Percentiles rank a stretch among this genome's conserved stretches.
Evolutionary conservation across 2,888 invertebrate genomes (phyloP).

Genomic region (Perithous albicinctus): DNA sequence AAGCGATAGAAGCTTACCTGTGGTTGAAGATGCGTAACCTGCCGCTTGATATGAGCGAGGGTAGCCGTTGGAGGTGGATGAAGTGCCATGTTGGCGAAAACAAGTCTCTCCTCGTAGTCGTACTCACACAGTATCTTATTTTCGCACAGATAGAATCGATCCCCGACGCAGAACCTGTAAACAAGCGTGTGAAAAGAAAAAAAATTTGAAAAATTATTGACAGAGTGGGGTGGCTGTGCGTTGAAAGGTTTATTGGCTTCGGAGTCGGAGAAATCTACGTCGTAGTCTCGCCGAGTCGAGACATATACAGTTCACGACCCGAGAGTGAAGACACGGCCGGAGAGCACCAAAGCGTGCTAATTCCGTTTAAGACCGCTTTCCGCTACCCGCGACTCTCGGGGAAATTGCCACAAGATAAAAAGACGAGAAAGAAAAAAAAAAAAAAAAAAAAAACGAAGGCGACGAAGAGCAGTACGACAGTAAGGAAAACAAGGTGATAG

Average conservation of each 20-base stretch:
- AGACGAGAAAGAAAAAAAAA: constrained; percentile 74
- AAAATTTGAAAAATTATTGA: constrained; percentile 23
- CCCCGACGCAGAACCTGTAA: constrained; percentile 96
- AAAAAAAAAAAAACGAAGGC: constrained; percentile 36
- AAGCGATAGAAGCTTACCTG: constrained; percentile 59
- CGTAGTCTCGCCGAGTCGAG: constrained; percentile 32
- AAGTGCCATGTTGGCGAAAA: constrained; percentile 95
- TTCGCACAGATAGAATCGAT: constrained; percentile 96
- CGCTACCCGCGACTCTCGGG: constrained; percentile 76
- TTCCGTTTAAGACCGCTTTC: constrained; percentile 81
- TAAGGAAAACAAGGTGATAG: constrained; percentile 55
- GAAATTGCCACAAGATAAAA: constrained; percentile 80
- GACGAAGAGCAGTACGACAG: constrained; percentile 30
- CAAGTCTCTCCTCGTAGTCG: constrained; percentile 96
- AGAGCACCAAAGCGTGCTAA: constrained; percentile 80
- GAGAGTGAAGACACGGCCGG: constrained; percentile 61
- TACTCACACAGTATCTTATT: constrained; percentile 98
- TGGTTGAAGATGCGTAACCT: constrained; percentile 90
- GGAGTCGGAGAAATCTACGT: constrained; percentile 40
- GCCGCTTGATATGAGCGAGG: constrained; percentile 93
- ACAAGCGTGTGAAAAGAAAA: constrained; percentile 68
- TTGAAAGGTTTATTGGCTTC: constrained; percentile 45
- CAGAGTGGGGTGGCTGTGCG: constrained; percentile 20
- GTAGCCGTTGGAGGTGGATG: constrained; percentile 90
- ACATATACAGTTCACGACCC: neutral